Base-by-base conservation (phyloP, 2,797 vertebrate genomes). In the Spinibarbus caldwelli region DNA sequence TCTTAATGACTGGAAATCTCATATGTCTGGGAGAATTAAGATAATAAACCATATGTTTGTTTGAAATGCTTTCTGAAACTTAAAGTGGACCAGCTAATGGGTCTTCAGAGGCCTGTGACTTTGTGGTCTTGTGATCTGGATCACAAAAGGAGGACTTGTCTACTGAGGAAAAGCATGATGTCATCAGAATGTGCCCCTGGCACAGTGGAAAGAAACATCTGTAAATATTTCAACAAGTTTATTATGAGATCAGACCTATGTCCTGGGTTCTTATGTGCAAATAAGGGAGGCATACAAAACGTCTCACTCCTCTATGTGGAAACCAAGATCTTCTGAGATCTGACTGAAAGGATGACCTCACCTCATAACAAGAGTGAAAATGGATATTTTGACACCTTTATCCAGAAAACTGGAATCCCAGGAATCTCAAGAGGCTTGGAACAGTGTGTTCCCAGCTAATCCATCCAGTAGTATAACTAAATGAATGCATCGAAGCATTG, bases 111-210 rank as follows among this genome's bases (percentile, higher is more conserved):
- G 38, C 11, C 8, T 45, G 59, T 34, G 59, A 64, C 26, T 64
- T 31, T 29, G 10, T 23, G 11, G 34, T 43, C 76, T 71, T 79
- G 68, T 62, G 41, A 43, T 43, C 29, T 23, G 73, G 36, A 57
- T 76, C 54, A 29, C 36, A 68, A 41, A 80, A 62, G 36, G 21
- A 73, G 54, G 29, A 10, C 26, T 70, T 72, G 76, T 85, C 52
- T 36, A 3, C 38, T 49, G 43, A 64, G 21, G 52, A 41, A 49
- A 52, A 43, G 34, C 66, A 82, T 85, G 78, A 85, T 82, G 71
- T 85, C 87, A 85, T 71, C 23, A 70, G 26, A 76, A 79, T 88
- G 78, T 43, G 86, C 82, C 84, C 78, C 31, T 73, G 66, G 78
- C 82, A 68, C 67, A 47, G 72, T 23, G 26, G 36, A 64, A 23